phyloP scores from a whole-genome alignment of 1,140 invertebrate genomes.

The Oryctes rhinoceros region DNA sequence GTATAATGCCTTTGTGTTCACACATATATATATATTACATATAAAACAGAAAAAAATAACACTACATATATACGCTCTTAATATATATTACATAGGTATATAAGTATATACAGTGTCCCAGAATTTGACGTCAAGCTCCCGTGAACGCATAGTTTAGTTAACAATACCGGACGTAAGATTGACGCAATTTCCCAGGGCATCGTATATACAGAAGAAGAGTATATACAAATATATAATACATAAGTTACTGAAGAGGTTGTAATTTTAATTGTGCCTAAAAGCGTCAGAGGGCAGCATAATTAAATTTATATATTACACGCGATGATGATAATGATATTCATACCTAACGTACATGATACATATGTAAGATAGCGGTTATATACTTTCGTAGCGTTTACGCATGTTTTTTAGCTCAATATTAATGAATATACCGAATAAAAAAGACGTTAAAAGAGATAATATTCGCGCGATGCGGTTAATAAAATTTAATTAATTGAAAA shows the following conservation, averaged over 20 bases:
- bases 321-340: neutral
- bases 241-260: slow-evolving; percentile 31
- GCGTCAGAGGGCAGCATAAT: slow-evolving; percentile 19
- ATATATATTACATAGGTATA: neutral
- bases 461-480: no score
- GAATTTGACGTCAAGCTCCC: no score
- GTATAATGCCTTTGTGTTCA: slow-evolving; percentile 32
- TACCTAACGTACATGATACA: no score
- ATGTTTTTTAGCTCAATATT: slow-evolving; percentile 22
- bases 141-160: no score
- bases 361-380: neutral
- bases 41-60: neutral
- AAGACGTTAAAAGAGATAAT: neutral
- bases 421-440: neutral
- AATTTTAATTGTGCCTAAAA: slow-evolving; percentile 34
- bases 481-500: no score
- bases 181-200: no score
- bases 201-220: neutral
- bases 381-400: neutral
- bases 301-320: neutral
- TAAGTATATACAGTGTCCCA: no score
- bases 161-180: no score
- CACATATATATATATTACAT: slow-evolving; percentile 2
- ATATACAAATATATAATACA: slow-evolving; percentile 7
- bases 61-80: neutral